Evolutionary conservation across 2,797 vertebrate species (phyloP).

Genomic region (Arremon aurantiirostris): DNA sequence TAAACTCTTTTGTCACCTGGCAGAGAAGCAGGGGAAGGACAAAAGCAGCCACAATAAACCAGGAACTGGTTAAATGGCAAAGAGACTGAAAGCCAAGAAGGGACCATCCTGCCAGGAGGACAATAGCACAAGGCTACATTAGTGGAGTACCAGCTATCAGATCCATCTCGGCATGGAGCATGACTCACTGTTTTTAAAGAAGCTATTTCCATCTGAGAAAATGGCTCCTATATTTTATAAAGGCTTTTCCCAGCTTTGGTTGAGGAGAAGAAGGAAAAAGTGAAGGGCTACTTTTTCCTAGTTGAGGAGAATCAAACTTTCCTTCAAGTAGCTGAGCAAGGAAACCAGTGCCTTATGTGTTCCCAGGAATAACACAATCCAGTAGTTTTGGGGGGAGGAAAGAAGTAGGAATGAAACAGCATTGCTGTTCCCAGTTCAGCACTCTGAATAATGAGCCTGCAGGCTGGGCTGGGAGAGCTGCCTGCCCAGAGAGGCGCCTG

Average conservation of each 20-base stretch:
- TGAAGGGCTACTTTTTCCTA: not conserved
- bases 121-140: not conserved
- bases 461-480: not conserved
- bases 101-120: not conserved
- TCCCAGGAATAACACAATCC: not conserved
- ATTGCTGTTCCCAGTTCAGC: constrained; percentile 18
- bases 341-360: not conserved
- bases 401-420: not conserved
- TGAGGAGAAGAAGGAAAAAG: not conserved
- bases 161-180: not conserved
- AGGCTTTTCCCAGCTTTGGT: not conserved
- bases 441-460: constrained; percentile 42
- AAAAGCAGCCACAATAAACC: not conserved
- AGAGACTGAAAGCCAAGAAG: not conserved
- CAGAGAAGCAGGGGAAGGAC: not conserved
- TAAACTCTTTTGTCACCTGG: not conserved
- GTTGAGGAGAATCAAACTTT: constrained; percentile 44
- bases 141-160: not conserved
- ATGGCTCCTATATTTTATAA: not conserved
- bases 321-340: constrained; percentile 5
- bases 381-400: not conserved
- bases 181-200: constrained; percentile 16
- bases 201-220: constrained; percentile 30
- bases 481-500: not conserved
- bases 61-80: not conserved